Percentiles rank a stretch among this genome's conserved stretches.
Evolutionary conservation across 2,113 vertebrate species (phyloP).

Genomic region (Pipra filicauda): DNA sequence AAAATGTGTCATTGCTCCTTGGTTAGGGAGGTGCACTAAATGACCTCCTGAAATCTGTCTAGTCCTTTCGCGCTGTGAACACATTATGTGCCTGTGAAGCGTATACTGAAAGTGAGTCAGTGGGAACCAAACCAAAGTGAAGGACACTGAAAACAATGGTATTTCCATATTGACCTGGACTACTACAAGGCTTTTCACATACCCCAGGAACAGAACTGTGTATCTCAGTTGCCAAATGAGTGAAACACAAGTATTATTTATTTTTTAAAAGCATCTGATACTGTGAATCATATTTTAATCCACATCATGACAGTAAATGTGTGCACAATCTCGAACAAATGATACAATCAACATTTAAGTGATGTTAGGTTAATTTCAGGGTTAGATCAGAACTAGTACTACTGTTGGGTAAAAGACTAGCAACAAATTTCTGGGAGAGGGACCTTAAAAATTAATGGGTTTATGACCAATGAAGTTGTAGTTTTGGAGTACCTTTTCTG

Average conservation of each 20-base stretch:
- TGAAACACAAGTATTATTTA: not conserved
- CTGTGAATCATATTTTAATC: not conserved
- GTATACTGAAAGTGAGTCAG: not conserved
- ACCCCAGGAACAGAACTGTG: not conserved
- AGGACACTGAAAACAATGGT: not conserved
- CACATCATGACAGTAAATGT: not conserved
- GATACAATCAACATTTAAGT: not conserved
- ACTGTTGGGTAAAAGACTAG: not conserved
- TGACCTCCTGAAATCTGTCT: not conserved
- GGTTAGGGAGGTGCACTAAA: not conserved
- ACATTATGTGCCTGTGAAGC: not conserved
- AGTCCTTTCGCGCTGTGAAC: not conserved
- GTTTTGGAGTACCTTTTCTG: not conserved
- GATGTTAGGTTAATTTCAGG: not conserved
- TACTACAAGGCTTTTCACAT: not conserved
- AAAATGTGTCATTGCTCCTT: not conserved
- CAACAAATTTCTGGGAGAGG: not conserved
- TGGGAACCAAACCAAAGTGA: not conserved
- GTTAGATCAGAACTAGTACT: not conserved
- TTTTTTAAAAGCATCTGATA: not conserved
- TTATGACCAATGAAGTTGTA: not conserved
- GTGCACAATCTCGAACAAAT: not conserved
- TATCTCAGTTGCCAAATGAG: not conserved
- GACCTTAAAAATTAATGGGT: not conserved
- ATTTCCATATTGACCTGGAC: not conserved